Conservation (phyloP, 1,140 invertebrate species). For the Hydropsyche tenuis region DNA sequence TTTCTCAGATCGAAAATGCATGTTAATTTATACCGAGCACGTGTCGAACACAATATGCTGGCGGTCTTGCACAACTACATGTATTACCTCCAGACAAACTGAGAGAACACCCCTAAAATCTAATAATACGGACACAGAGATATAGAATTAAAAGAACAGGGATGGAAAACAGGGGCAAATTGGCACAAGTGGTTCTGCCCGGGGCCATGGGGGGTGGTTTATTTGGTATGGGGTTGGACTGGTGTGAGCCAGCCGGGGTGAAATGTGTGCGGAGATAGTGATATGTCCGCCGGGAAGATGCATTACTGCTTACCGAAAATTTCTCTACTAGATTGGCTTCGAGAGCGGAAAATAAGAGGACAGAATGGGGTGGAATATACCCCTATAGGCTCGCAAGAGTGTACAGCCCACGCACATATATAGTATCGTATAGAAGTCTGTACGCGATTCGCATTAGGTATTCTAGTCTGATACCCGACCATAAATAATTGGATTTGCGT, state of each 20-base stretch:
- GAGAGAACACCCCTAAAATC: conserved; percentile 18
- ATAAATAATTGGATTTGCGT: conserved; percentile 41
- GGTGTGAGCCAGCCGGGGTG: too few relatives aligned
- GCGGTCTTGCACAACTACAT: not conserved
- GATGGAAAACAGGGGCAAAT: conserved; percentile 42
- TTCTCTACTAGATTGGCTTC: conserved; percentile 50
- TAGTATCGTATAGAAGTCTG: not conserved
- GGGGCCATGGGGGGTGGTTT: not conserved
- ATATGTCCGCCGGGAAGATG: conserved; percentile 49
- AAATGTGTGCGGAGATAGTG: conserved; percentile 51
- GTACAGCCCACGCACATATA: conserved; percentile 11
- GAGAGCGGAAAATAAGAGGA: conserved; percentile 50
- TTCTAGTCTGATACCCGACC: conserved; percentile 38
- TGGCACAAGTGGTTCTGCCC: conserved; percentile 46
- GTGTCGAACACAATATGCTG: conserved; percentile 32
- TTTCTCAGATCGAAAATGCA: too few relatives aligned
- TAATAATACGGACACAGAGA: conserved; percentile 35
- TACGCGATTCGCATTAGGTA: conserved; percentile 27
- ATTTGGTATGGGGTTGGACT: conserved; percentile 27
- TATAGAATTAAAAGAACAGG: conserved; percentile 46
- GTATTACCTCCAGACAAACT: conserved; percentile 1
- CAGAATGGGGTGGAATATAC: conserved; percentile 38
- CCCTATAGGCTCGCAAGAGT: conserved; percentile 12
- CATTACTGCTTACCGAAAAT: conserved; percentile 51
- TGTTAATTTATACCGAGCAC: conserved; percentile 3